phyloP scores from a whole-genome alignment of 2,888 invertebrate species.

The Drosophila kuntzei region DNA sequence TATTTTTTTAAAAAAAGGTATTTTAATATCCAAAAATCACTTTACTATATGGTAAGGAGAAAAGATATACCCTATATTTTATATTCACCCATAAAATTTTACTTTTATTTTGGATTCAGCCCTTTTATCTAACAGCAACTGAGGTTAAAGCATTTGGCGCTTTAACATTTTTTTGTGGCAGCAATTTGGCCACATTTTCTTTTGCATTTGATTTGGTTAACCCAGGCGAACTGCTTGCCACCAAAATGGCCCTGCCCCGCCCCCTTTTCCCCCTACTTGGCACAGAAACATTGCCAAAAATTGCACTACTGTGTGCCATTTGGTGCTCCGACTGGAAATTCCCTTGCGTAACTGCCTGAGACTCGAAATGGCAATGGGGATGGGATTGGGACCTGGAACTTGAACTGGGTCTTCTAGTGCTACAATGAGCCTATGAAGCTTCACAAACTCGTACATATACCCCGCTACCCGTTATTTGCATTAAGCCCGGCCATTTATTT shows the following conservation, averaged over 20 bases:
- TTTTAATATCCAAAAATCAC: no score
- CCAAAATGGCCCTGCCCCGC: not conserved
- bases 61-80: not conserved
- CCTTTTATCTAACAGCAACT: not conserved
- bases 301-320: conserved; percentile 76
- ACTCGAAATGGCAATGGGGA: conserved; percentile 15
- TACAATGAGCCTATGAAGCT: conserved; percentile 18
- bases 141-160: conserved; percentile 17
- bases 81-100: not conserved
- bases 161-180: conserved; percentile 1
- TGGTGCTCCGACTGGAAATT: conserved; percentile 64
- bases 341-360: conserved; percentile 51
- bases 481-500: conserved; percentile 76
- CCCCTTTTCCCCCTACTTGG: not conserved
- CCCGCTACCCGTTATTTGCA: conserved; percentile 61
- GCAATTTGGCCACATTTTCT: conserved; percentile 30
- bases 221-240: not conserved
- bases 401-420: conserved; percentile 13
- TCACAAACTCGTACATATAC: not conserved
- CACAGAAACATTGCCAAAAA: conserved; percentile 51
- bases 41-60: not conserved
- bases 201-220: conserved; percentile 48
- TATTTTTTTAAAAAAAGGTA: no score
- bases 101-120: not conserved
- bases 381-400: conserved; percentile 1